A percentile compares a stretch with the other conserved stretches of the same genome.
Conservation (phyloP, 1,140 invertebrate genomes). For the Microplitis mediator region DNA sequence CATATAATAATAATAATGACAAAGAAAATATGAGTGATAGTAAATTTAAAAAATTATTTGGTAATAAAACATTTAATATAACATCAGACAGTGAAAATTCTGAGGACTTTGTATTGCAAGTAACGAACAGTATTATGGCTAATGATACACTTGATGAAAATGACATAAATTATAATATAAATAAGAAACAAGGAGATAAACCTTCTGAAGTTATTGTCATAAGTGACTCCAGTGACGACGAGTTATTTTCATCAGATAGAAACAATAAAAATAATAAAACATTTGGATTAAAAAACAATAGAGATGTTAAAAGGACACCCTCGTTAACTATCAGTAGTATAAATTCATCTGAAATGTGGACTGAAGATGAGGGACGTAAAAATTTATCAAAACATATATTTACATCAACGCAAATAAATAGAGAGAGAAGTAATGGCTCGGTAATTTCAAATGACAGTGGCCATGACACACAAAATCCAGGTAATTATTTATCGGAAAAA, state of each 20-base stretch:
- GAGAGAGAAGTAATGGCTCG: background rate
- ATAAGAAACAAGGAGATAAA: background rate
- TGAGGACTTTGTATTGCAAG: conserved; percentile 34
- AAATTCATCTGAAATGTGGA: background rate
- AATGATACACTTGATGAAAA: conserved; percentile 19
- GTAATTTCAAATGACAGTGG: background rate
- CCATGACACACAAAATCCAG: background rate
- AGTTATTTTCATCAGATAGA: conserved; percentile 26
- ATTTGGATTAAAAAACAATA: background rate
- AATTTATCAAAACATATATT: background rate
- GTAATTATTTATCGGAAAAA: background rate
- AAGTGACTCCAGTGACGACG: conserved; percentile 42
- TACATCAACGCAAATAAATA: no score
- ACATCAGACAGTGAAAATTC: conserved; percentile 3
- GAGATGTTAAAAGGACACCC: background rate
- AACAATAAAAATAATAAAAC: conserved; percentile 15
- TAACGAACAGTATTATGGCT: conserved; percentile 32
- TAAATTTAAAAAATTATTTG: background rate
- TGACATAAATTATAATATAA: conserved; percentile 15
- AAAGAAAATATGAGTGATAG: no score
- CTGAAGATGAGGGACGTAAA: background rate
- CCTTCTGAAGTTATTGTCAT: conserved; percentile 36
- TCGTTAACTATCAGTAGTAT: background rate
- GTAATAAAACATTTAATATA: background rate
- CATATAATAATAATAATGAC: no score